phyloP scores from a whole-genome alignment of 2,888 invertebrate genomes.

The Limenitis camilla region DNA sequence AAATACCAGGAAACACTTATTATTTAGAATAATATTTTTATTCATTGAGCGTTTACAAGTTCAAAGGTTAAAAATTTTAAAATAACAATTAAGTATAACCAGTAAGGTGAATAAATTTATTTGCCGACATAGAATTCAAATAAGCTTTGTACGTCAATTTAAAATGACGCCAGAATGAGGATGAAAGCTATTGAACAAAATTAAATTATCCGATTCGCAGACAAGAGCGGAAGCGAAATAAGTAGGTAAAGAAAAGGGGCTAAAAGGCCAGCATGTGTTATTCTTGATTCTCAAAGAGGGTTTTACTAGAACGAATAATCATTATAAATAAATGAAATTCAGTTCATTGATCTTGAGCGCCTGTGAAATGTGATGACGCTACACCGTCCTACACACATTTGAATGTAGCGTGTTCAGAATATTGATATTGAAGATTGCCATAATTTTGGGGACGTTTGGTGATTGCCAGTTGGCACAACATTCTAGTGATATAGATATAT shows the following conservation, averaged over 20 bases:
- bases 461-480: conserved; percentile 30
- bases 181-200: conserved; percentile 20
- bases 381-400: conserved; percentile 23
- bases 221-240: conserved; percentile 18
- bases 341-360: conserved; percentile 24
- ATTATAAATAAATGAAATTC: conserved; percentile 5
- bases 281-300: conserved; percentile 7
- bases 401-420: conserved; percentile 23
- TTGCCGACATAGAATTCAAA: background rate
- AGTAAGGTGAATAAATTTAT: background rate
- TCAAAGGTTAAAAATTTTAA: too few species aligned
- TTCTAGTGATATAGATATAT: conserved; percentile 1
- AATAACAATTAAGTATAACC: background rate
- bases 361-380: conserved; percentile 17
- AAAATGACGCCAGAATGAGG: conserved; percentile 10
- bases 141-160: conserved; percentile 9
- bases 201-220: conserved; percentile 16
- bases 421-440: conserved; percentile 17
- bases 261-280: conserved; percentile 7
- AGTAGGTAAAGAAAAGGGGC: conserved; percentile 18
- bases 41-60: too few species aligned
- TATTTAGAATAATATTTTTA: too few species aligned
- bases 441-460: conserved; percentile 20
- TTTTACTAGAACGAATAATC: conserved; percentile 3
- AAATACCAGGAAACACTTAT: background rate